Base-by-base conservation (phyloP, 2,113 vertebrate genomes). In the Dipodomys ordii region DNA sequence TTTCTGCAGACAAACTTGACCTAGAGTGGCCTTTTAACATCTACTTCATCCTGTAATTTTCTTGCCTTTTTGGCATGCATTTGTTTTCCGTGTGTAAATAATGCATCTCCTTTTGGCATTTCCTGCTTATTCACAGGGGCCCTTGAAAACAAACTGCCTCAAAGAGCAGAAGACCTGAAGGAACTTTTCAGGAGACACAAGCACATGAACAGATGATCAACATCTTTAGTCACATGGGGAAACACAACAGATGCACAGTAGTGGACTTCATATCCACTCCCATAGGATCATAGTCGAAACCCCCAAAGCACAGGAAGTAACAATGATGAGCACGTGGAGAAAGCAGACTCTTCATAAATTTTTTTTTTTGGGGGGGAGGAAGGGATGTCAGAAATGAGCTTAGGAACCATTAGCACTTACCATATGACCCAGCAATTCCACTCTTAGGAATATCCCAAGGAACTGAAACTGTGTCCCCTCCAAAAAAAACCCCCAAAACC, bases 111-210 rank as follows among this genome's bases (percentile, higher is more conserved):
- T 19, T 30, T 69, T 65, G 19, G 4, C 28, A 76, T 67, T 90
- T 89, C 65, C 39, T 53, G 53, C n/a, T 81, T 86, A 68, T 88
- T 87, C 82, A 62, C 20, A 6, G 69, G 19, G 11, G 23, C 18
- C 44, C 28, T 71, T 88, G 86, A 93, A 92, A 92, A 39, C 60
- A 94, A 87, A 88, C 10, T 78, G 46, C 68, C 53, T 8, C 35
- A 84, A 94, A 95, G 19, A 20, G 71, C 71, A 90, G 84, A 93
- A 16, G 49, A 68, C 16, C 15, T 23, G 62, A 53, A 25, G 18
- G 71, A 0, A 72, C 46, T 78, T 73, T 76, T 49, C 62, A 80
- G 57, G 12, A 9, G 30, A 46, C 53, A 81, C n/a, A 92, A 86
- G 39, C 30, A 30, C 5, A 69, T 3, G 69, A 60, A 78, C 60